Conservation (phyloP, 2,797 vertebrate species). For the Lacerta bilineata region DNA sequence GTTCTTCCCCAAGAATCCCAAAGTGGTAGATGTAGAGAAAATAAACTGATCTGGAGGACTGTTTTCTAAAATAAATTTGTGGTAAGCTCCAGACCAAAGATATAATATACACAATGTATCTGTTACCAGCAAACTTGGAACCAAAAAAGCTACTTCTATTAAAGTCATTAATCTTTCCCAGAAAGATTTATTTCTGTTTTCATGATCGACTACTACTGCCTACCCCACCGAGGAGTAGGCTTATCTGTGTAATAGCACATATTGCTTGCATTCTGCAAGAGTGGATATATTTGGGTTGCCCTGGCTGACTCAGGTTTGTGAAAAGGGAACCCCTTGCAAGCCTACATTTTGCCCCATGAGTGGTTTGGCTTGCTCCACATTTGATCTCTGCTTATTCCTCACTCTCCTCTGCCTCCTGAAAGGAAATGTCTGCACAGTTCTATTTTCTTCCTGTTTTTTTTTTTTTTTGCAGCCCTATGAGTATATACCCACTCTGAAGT, state of each 20-base stretch:
- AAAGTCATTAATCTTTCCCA: conserved; percentile 11
- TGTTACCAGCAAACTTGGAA: conserved; percentile 23
- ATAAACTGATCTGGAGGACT: background rate
- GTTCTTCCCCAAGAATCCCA: conserved; percentile 22
- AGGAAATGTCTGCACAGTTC: too few species aligned
- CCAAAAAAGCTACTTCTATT: conserved; percentile 20
- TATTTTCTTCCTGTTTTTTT: too few species aligned
- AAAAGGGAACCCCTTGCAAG: too few species aligned
- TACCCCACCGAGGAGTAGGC: fast-evolving
- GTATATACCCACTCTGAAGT: too few species aligned
- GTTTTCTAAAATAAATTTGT: background rate
- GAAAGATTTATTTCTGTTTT: conserved; percentile 41
- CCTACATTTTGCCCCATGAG: too few species aligned
- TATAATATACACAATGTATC: background rate
- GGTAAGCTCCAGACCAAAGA: background rate
- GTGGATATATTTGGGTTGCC: background rate
- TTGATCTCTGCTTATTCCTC: background rate
- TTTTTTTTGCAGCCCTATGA: too few species aligned
- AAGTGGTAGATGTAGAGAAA: fast-evolving
- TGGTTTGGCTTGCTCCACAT: too few species aligned
- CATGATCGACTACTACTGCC: background rate
- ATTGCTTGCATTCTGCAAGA: fast-evolving
- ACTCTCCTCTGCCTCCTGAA: too few species aligned
- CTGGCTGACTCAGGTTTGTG: too few species aligned
- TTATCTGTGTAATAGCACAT: fast-evolving